Conservation (phyloP, 2,888 invertebrate genomes). For the Scaptomyza reducta region DNA sequence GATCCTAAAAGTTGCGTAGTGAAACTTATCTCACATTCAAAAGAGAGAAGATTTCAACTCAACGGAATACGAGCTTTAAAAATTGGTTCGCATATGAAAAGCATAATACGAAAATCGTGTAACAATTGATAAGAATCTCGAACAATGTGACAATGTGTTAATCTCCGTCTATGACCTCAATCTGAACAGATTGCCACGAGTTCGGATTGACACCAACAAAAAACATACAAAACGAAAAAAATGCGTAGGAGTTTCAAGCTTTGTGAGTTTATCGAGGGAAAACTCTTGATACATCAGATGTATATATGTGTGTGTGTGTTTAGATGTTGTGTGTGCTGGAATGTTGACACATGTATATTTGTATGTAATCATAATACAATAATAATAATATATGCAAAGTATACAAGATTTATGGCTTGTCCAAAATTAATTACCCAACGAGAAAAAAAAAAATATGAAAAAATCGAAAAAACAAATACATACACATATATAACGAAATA, state of each 20-base stretch:
- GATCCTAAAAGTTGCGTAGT: neutral
- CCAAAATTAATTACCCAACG: constrained; percentile 71
- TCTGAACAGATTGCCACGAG: constrained; percentile 56
- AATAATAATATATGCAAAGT: constrained; percentile 75
- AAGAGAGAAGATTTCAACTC: constrained; percentile 8
- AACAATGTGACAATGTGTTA: constrained; percentile 69
- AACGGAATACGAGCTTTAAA: constrained; percentile 14
- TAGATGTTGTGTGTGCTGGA: constrained; percentile 52
- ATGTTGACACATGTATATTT: constrained; percentile 56
- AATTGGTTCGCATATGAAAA: constrained; percentile 9
- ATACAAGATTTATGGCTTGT: constrained; percentile 70
- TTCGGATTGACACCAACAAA: constrained; percentile 20
- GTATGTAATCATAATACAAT: constrained; percentile 49
- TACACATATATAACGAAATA: constrained; percentile 8
- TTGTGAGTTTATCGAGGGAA: constrained; percentile 33
- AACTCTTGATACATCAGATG: constrained; percentile 42
- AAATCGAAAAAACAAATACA: neutral
- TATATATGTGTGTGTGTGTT: constrained; percentile 18
- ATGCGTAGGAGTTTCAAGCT: constrained; percentile 54
- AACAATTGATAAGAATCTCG: constrained; percentile 70
- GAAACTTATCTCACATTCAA: constrained; percentile 15
- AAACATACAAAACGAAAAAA: constrained; percentile 5
- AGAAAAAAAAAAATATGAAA: constrained; percentile 19
- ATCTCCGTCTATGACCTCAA: constrained; percentile 69
- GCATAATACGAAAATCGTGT: constrained; percentile 70